These are phyloP conservation scores for Heliopora coerulea DNA, from an alignment of 92 coral and sea anemone genomes.

Conservation along the genomic window DNA sequence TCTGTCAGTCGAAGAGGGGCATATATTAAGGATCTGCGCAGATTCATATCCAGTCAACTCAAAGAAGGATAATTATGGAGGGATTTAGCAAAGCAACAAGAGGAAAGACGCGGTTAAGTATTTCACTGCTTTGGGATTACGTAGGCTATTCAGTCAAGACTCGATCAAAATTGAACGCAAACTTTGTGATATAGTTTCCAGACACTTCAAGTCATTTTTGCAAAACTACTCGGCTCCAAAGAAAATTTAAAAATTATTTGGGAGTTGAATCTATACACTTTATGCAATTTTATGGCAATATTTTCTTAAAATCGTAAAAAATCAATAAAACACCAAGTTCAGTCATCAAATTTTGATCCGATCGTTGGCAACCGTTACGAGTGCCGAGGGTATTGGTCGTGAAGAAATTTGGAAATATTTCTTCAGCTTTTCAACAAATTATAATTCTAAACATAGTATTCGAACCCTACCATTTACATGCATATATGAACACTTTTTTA, in stretches of 20 bases:
- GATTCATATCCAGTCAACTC: too few species aligned
- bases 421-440: background rate
- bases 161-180: conserved; percentile 1
- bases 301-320: conserved; percentile 19
- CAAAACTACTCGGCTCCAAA: background rate
- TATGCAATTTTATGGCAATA: background rate
- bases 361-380: conserved; percentile 23
- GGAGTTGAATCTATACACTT: background rate
- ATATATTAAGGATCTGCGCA: too few species aligned
- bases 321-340: conserved; percentile 8
- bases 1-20: too few species aligned
- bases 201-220: background rate
- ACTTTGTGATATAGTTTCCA: conserved; percentile 13
- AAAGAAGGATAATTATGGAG: background rate
- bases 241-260: background rate
- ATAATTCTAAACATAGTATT: background rate
- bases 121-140: conserved; percentile 3
- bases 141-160: background rate
- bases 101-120: conserved; percentile 17
- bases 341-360: conserved; percentile 45
- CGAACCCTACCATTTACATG: background rate
- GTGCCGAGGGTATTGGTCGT: background rate
- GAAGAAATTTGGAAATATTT: conserved; percentile 21
- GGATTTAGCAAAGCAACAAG: background rate
- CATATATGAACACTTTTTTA: background rate